A percentile compares a stretch with the other conserved stretches of the same genome.
phyloP scores from a whole-genome alignment of 2,888 invertebrate genomes.

The Aspidiotus rigidus region DNA sequence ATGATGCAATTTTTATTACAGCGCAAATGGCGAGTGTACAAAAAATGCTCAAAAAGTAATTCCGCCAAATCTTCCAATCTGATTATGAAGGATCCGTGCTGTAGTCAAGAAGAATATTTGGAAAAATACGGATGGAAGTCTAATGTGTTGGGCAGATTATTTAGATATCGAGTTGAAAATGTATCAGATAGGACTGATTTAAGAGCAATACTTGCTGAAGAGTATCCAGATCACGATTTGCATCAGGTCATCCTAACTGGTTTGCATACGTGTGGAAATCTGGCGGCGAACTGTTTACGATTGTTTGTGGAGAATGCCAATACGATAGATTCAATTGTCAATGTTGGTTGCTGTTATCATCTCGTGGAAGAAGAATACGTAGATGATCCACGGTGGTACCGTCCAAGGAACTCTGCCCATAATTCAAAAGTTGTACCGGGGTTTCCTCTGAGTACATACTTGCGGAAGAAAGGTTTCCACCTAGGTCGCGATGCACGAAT shows the following conservation, averaged over 20 bases:
- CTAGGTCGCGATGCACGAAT: conserved; percentile 72
- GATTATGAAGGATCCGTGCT: conserved; percentile 29
- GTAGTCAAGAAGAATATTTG: conserved; percentile 34
- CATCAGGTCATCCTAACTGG: conserved; percentile 53
- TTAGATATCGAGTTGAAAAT: conserved; percentile 54
- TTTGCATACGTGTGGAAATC: conserved; percentile 80
- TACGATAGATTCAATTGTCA: conserved; percentile 55
- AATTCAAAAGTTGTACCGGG: conserved; percentile 44
- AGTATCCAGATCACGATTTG: conserved; percentile 45
- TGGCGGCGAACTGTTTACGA: conserved; percentile 62
- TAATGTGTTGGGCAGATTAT: conserved; percentile 42
- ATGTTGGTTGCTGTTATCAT: conserved; percentile 87
- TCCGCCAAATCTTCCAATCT: conserved; percentile 8
- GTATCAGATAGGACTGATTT: conserved; percentile 55
- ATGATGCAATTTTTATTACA: conserved; percentile 22
- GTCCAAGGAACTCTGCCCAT: conserved; percentile 40
- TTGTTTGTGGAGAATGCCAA: conserved; percentile 52
- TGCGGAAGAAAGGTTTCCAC: conserved; percentile 46
- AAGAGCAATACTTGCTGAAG: conserved; percentile 44
- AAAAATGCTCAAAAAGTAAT: conserved; percentile 34
- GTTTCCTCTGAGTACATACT: conserved; percentile 59
- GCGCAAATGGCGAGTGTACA: conserved; percentile 38
- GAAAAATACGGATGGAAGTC: conserved; percentile 34
- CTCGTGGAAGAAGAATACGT: conserved; percentile 55
- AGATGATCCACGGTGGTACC: conserved; percentile 42